Conservation (phyloP, 2,888 invertebrate species). For the Ametastegia equiseti region DNA sequence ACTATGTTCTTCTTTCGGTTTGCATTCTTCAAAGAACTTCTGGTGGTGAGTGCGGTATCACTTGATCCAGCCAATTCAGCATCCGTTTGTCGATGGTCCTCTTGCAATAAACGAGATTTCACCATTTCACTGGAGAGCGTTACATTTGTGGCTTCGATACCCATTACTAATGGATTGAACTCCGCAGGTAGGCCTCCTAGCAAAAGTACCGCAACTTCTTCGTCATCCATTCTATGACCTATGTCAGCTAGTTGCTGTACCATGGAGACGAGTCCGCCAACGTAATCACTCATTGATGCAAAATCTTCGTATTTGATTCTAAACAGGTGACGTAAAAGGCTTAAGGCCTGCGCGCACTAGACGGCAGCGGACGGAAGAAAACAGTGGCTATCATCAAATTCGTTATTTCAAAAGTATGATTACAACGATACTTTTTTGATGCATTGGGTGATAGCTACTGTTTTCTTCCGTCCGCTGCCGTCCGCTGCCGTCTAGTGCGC, state of each 20-base stretch:
- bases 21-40: neutral
- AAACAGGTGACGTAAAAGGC: slow-evolving; percentile 48
- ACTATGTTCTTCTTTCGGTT: neutral
- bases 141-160: neutral
- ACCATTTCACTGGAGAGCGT: slow-evolving; percentile 41
- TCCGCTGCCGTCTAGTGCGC: too few species aligned
- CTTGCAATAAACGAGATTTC: slow-evolving; percentile 36
- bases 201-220: slow-evolving; percentile 56
- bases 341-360: too few species aligned
- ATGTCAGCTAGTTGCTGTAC: slow-evolving; percentile 54
- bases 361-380: too few species aligned
- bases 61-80: neutral
- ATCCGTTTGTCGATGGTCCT: neutral
- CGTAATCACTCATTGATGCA: slow-evolving; percentile 55
- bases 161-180: slow-evolving; percentile 54
- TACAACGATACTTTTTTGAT: too few species aligned
- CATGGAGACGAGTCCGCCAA: slow-evolving; percentile 55
- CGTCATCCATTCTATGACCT: slow-evolving; percentile 54
- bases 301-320: slow-evolving; percentile 44
- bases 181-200: slow-evolving; percentile 53
- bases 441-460: too few species aligned
- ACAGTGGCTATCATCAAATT: too few species aligned
- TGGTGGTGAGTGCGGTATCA: neutral
- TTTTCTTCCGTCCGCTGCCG: too few species aligned
- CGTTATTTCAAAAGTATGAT: too few species aligned